These are phyloP conservation scores for Hippoglossus hippoglossus DNA, from an alignment of 2,797 vertebrate genomes.

Conservation along the genomic window DNA sequence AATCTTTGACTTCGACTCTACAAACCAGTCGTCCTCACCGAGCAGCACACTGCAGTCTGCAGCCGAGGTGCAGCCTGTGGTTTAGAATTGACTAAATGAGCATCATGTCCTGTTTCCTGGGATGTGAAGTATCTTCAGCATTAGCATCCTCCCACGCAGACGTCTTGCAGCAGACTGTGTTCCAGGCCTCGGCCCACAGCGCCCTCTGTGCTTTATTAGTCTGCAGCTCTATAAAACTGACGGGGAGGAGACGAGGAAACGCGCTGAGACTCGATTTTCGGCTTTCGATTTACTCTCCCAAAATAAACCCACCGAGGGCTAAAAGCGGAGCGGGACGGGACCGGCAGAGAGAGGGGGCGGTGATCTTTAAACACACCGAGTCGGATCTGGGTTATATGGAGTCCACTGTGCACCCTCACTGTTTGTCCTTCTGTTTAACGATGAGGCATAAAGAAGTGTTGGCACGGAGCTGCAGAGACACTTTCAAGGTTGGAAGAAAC, in stretches of 20 bases:
- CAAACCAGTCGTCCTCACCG: too few species aligned
- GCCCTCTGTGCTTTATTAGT: constrained; percentile 25
- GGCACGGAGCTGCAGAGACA: constrained; percentile 19
- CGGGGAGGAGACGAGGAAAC: constrained; percentile 17
- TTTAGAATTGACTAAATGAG: too few species aligned
- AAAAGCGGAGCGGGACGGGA: constrained; percentile 14
- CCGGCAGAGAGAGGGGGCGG: neutral
- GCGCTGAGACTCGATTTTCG: constrained; percentile 47
- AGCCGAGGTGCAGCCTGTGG: too few species aligned
- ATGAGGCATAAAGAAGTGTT: constrained; percentile 34
- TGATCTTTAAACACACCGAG: constrained; percentile 33
- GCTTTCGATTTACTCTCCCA: constrained; percentile 24
- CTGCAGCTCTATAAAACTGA: constrained; percentile 44
- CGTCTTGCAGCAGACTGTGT: too few species aligned
- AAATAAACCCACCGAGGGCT: constrained; percentile 41
- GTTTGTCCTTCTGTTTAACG: constrained; percentile 56
- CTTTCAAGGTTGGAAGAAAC: constrained; percentile 14
- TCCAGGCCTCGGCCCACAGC: neutral
- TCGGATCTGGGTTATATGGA: constrained; percentile 39
- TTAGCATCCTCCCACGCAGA: too few species aligned
- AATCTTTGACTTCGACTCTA: too few species aligned
- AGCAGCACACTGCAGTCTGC: too few species aligned
- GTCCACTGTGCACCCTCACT: constrained; percentile 37
- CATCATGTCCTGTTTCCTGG: too few species aligned
- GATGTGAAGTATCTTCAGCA: too few species aligned